Conservation (phyloP, 1,140 invertebrate species). For the Dryas iulia region DNA sequence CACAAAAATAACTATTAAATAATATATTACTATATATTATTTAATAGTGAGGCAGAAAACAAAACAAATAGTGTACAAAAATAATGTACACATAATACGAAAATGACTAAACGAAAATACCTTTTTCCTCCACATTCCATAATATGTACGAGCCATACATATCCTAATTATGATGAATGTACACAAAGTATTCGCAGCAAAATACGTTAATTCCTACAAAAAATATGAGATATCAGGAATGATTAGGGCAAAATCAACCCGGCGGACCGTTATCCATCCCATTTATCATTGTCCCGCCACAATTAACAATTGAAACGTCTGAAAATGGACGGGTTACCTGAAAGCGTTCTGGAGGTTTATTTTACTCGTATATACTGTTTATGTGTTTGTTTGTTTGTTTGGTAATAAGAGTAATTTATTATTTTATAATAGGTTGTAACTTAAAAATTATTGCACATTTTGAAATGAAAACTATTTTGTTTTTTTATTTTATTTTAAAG, state of each 20-base stretch:
- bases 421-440: too few species aligned
- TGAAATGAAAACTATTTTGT: too few species aligned
- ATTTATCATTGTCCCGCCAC: conserved; percentile 44
- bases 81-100: not conserved
- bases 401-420: too few species aligned
- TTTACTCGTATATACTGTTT: not conserved
- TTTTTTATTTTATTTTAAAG: too few species aligned
- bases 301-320: conserved; percentile 52
- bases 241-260: conserved; percentile 21
- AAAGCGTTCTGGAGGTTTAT: not conserved
- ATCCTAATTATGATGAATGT: not conserved
- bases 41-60: not conserved
- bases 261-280: conserved; percentile 21
- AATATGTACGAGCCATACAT: not conserved
- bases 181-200: not conserved
- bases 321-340: conserved; percentile 23
- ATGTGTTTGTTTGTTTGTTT: not conserved
- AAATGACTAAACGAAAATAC: not conserved
- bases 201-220: conserved; percentile 12
- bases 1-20: too few species aligned
- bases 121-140: not conserved
- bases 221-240: conserved; percentile 19
- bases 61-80: not conserved
- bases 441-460: too few species aligned
- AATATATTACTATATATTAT: too few species aligned